Base-by-base conservation (phyloP, 35 echinoderm and acorn worm genomes). In the Ptychodera flava region DNA sequence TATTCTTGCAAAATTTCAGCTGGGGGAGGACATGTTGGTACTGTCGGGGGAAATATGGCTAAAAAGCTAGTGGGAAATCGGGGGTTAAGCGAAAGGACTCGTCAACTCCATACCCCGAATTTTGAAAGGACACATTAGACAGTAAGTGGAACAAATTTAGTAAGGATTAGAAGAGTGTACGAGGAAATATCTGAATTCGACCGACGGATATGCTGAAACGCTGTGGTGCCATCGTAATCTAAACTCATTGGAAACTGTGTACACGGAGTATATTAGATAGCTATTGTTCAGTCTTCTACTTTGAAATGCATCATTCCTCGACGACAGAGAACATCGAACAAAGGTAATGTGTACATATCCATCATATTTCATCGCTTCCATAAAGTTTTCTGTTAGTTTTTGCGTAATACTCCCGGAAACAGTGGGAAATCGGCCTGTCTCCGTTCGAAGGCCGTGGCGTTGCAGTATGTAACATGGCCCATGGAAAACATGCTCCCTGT, bases 1-100 rank as follows among this genome's bases (percentile, higher is more conserved):
- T 64, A 64, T 64, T 64, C 45, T 64, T 64, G 45, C 45, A 64
- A 64, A 64, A 64, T 64, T 64, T 64, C 45, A 64, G 45, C 45
- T 64, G 45, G 45, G 45, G 45, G 45, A 64, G 45, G 45, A 64
- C 45, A 64, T 64, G 45, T 64, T 64, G 45, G 22, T 22, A 12
- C 6, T 64, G 45, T 64, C 22, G 45, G 45, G 45, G 45, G 45
- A 64, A 64, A 64, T 64, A 64, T 64, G 45, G 45, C 45, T 64
- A 64, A 22, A 64, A 64, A 64, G 6, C 6, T 6, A 64, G 45
- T 64, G 6, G 45, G 6, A 64, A 64, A 12, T 64, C 6, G 45
- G 45, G 45, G 45, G 45, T 64, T 64, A 64, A 64, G 22, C 45
- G 45, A 6, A 64, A 64, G 45, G 45, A 64, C 45, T 64, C 6